Percentiles rank a stretch among this genome's conserved stretches.
Evolutionary conservation across 2,113 vertebrate genomes (phyloP).

Genomic region (Petaurus breviceps): DNA sequence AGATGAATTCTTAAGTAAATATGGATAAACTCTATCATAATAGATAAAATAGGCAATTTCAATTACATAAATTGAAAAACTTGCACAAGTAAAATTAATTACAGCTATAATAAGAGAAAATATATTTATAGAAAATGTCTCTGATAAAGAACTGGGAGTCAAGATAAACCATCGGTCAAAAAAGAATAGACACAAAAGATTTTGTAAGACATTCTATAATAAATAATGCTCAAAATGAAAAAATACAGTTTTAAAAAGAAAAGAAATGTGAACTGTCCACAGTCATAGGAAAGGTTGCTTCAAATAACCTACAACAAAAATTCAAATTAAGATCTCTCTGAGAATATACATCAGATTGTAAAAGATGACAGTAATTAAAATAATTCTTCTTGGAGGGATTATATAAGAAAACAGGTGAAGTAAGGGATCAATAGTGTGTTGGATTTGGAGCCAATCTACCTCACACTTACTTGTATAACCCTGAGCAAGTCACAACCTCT

Average conservation of each 20-base stretch:
- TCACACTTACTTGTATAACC: too few species aligned
- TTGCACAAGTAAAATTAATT: not conserved
- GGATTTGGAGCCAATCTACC: not conserved
- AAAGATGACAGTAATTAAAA: not conserved
- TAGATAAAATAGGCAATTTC: not conserved
- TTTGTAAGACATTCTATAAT: not conserved
- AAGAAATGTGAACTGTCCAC: not conserved
- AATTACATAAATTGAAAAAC: not conserved
- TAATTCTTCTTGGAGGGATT: not conserved
- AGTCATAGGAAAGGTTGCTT: not conserved
- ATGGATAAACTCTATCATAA: not conserved
- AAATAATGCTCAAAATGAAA: not conserved
- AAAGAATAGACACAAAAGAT: not conserved
- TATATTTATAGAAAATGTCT: not conserved
- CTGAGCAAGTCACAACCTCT: not conserved
- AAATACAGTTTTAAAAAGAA: not conserved
- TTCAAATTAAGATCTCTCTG: not conserved
- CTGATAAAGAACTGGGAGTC: not conserved
- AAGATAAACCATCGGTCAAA: not conserved
- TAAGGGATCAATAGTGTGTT: not conserved
- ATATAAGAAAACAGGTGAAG: not conserved
- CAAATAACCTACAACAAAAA: not conserved
- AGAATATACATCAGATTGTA: not conserved
- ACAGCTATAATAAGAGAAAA: not conserved
- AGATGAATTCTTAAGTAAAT: not conserved